A percentile compares a stretch with the other conserved stretches of the same genome.
phyloP scores from a whole-genome alignment of 2,113 vertebrate species.

The Notarius quadriscutis region DNA sequence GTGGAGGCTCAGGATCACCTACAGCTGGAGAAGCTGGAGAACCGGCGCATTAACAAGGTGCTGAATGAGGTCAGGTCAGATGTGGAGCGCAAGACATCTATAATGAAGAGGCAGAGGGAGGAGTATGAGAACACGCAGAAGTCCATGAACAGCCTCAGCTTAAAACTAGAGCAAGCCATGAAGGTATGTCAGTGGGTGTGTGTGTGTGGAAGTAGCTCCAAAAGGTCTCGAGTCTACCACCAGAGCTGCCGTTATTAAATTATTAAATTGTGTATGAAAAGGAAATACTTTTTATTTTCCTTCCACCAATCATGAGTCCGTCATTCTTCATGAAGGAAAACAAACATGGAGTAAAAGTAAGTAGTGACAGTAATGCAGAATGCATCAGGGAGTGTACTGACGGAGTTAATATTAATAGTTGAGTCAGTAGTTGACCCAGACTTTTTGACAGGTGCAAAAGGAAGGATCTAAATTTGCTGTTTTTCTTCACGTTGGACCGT shows the following conservation, averaged over 20 bases:
- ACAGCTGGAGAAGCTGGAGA: constrained; percentile 89
- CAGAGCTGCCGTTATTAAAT: background rate
- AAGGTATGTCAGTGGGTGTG: constrained; percentile 69
- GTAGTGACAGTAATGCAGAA: background rate
- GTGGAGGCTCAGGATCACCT: constrained; percentile 90
- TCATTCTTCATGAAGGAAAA: background rate
- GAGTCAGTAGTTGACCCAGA: background rate
- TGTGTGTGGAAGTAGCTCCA: background rate
- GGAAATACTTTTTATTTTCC: background rate
- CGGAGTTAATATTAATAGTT: background rate
- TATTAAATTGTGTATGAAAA: background rate
- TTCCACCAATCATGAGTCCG: background rate
- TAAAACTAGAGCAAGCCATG: constrained; percentile 92
- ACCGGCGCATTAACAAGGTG: constrained; percentile 84
- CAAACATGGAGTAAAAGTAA: too few relatives aligned
- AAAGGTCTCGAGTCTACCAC: background rate
- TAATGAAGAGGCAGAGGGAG: constrained; percentile 89
- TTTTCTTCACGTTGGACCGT: background rate
- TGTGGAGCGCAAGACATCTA: constrained; percentile 91
- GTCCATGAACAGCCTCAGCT: constrained; percentile 86
- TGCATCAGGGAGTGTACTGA: background rate
- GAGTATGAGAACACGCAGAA: constrained; percentile 91
- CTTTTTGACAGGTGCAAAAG: background rate
- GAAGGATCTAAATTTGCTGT: background rate
- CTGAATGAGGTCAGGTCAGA: constrained; percentile 92